Evolutionary conservation across 23 tunicate genomes (phyloP), one percentile per base, ranked within the genome.

Genomic region (Pegea sp.): DNA sequence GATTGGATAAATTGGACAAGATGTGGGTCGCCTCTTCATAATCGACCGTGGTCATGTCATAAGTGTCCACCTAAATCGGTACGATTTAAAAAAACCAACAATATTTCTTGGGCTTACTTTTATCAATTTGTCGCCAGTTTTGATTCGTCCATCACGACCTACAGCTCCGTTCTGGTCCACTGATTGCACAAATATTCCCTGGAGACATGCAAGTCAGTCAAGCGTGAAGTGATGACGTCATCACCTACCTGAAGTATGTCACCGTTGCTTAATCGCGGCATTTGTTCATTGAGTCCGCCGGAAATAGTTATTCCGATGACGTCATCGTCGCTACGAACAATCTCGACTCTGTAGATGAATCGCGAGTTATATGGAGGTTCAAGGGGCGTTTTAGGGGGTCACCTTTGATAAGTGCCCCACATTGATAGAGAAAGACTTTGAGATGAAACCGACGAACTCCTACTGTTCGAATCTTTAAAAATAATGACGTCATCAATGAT

Each of bases 151-250:
- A 59, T 68, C 81, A 11, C 22, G 2, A 19, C 58, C 78, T 28
- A 87, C 79, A 4, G 89, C 81, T 29, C 88, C 60, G 43, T 61
- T 79, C 1, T 59, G 60, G 0, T 75, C 65, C 3, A 87, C 77
- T 48, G 75, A 53, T 18, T 76, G 78, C 21, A 87, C 69, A 30
- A 87, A 65, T 13, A 87, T 70, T 6, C 79, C 79, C 79, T 72
- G 71, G 5, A 56, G 23, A 38, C 11, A 38, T 38, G 46, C 11
- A 38, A 38, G 11, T 11, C 11, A 38, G 16, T 8, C 46, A 38
- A 8, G 16, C 11, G 16, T 8, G 16, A 38, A 11, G 13, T 38
- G 11, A 16, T 16, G 16, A 16, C 16, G 11, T 38, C 11, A 38
- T 16, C 11, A 38, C 16, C 11, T 38, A 38, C 46, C 46, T 38